Evolutionary conservation across 2,888 invertebrate genomes (phyloP).

Genomic region (Alsophila aescularia): DNA sequence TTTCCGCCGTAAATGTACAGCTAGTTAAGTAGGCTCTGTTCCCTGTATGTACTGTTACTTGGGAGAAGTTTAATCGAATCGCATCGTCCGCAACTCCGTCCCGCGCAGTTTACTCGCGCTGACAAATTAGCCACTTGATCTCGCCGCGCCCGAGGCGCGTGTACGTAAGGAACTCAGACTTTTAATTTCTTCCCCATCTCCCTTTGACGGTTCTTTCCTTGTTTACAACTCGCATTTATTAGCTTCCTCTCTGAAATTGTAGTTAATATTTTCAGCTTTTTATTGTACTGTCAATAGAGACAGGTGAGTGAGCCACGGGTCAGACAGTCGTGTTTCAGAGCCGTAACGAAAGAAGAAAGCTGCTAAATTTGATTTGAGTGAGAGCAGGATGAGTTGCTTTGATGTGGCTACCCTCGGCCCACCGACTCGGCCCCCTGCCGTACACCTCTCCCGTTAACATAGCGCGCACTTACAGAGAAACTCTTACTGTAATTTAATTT

Average conservation of each 20-base stretch:
- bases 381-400: slow-evolving; percentile 73
- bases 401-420: slow-evolving; percentile 71
- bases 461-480: slow-evolving; percentile 79
- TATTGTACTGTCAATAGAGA: slow-evolving; percentile 37
- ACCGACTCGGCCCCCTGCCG: slow-evolving; percentile 52
- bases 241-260: slow-evolving; percentile 42
- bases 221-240: slow-evolving; percentile 55
- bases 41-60: slow-evolving; percentile 62
- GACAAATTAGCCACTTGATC: slow-evolving; percentile 81
- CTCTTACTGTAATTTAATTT: slow-evolving; percentile 82
- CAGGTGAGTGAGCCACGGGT: slow-evolving; percentile 47
- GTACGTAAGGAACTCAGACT: slow-evolving; percentile 61
- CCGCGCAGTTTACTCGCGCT: slow-evolving; percentile 66
- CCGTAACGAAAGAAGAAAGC: slow-evolving; percentile 75
- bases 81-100: slow-evolving; percentile 68
- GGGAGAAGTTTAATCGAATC: slow-evolving; percentile 81
- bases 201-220: slow-evolving; percentile 52
- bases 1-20: slow-evolving; percentile 71
- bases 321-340: slow-evolving; percentile 54
- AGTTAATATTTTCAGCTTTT: slow-evolving; percentile 37
- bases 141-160: slow-evolving; percentile 60
- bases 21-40: slow-evolving; percentile 71
- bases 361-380: slow-evolving; percentile 79
- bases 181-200: slow-evolving; percentile 59
- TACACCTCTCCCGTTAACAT: slow-evolving; percentile 62